Base-by-base conservation (phyloP, 2,888 invertebrate genomes). In the Anoncus sp. region DNA sequence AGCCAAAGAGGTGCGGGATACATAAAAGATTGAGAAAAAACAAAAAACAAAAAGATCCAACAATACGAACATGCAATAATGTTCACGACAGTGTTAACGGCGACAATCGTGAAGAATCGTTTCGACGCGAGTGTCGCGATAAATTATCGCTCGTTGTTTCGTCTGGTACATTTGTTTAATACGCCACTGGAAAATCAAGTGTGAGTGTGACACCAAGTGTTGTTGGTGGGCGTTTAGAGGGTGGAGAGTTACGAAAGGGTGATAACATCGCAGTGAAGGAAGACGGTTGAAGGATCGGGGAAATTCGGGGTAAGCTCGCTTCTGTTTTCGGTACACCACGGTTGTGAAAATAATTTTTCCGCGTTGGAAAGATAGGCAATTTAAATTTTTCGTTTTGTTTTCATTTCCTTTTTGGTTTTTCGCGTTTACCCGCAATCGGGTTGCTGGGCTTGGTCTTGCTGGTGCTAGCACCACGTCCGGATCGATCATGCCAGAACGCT, bases 41-140 rank as follows among this genome's bases (percentile, higher is more conserved):
- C 4, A n/a, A 22, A 16, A 9, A 18, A 24, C n/a, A 59, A 35
- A 12, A 10, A 31, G n/a, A 63, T 10, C 3, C 18, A 38, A 22
- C 27, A 18, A 79, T 75, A 82, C 80, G 82, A 84, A 84, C 82
- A 82, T 85, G 82, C 80, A 85, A 88, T 86, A 87, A 88, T 88
- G 87, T 84, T 80, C 81, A 79, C 80, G 83, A 81, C 83, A 82
- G 81, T 77, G 85, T 77, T 75, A 73, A 69, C 43, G 69, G 45
- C 22, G 53, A 70, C 9, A 22, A 59, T 60, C 59, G 63, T 53
- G 43, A 59, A 69, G 43, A 70, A 74, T 74, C 77, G 74, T 24
- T 70, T 70, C 65, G 70, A 77, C 47, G 69, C 81, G 67, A 81
- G 59, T 73, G 65, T 81, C 67, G 72, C 78, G 81, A 81, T 78